phyloP scores from a whole-genome alignment of 2,113 vertebrate genomes.

The Petromus typicus region DNA sequence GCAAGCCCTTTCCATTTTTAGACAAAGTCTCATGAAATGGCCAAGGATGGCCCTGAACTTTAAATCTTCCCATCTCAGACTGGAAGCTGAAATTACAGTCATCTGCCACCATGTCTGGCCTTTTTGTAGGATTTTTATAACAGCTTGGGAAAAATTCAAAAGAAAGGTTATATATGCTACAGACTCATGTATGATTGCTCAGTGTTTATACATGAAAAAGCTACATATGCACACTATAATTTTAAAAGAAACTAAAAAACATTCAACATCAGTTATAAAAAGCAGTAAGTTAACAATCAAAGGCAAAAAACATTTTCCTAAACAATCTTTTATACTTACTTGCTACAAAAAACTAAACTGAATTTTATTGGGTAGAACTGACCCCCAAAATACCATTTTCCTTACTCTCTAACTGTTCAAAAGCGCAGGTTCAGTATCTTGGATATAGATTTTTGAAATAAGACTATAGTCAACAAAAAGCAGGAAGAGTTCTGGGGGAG shows the following conservation, averaged over 20 bases:
- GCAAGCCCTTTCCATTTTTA: not conserved
- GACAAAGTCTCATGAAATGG: not conserved
- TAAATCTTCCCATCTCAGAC: not conserved
- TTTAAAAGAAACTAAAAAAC: slow-evolving; percentile 4
- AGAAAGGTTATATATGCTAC: not conserved
- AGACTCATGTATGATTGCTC: not conserved
- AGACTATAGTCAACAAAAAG: not conserved
- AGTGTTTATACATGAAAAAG: slow-evolving; percentile 25
- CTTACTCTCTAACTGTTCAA: not conserved
- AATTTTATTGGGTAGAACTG: slow-evolving; percentile 32
- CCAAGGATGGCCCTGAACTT: not conserved
- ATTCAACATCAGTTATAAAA: slow-evolving; percentile 41
- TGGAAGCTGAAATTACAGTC: not conserved
- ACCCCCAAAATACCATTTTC: not conserved
- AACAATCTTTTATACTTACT: not conserved
- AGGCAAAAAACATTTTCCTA: slow-evolving; percentile 39
- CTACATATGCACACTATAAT: not conserved
- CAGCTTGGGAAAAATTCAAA: slow-evolving; percentile 9
- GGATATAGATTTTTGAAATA: slow-evolving; percentile 14
- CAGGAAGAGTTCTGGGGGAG: not conserved
- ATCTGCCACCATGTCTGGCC: not conserved
- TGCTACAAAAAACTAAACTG: not conserved
- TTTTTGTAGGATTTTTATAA: not conserved
- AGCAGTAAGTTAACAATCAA: slow-evolving; percentile 26
- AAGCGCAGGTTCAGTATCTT: not conserved